Evolutionary conservation across 1,140 invertebrate genomes (phyloP), one percentile per base, ranked within the genome.

Genomic region (Drosophila prosaltans): DNA sequence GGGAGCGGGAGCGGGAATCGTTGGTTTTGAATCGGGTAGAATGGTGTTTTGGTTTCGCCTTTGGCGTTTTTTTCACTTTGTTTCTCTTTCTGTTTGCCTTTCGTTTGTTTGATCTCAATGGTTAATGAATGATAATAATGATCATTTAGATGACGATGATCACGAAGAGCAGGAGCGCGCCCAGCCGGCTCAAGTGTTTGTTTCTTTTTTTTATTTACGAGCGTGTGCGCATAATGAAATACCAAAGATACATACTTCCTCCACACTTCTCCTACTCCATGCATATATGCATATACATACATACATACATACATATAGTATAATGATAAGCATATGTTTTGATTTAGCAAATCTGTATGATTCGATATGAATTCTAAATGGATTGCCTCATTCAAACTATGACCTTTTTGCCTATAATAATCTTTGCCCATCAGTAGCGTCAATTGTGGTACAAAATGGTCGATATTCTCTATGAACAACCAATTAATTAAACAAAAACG

Each of bases 121-220:
- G 11, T 16, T 32, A 59, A 39, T 59, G 36, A 40, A 16, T 1
- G 64, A 54, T 60, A 70, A 58, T 72, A 59, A 61, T 62, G 60
- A 28, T 26, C 21, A 36, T 21, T 26, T 41, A 65, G 26, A 62
- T 62, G 24, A 48, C 9, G 43, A 26, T 24, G 30, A 57, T 55
- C 24, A 60, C 41, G 45, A 71, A 45, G 51, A 66, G 65, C 21
- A 72, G 40, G 66, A 65, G 30, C 68, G 40, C 76, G 45, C 9
- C 63, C 70, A 74, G 66, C 62, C 72, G 45, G 41, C 78, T 81
- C 79, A 81, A 81, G 79, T 81, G 78, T 72, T 80, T 69, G 65
- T 59, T 68, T 16, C 16, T 16, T 70, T 74, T 68, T 73, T 75
- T 75, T 68, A 72, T 80, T 76, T 80, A 80, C 77, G 77, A 80